Base-by-base conservation (phyloP, 2,113 vertebrate genomes). In the Dunckerocampus dactyliophorus region DNA sequence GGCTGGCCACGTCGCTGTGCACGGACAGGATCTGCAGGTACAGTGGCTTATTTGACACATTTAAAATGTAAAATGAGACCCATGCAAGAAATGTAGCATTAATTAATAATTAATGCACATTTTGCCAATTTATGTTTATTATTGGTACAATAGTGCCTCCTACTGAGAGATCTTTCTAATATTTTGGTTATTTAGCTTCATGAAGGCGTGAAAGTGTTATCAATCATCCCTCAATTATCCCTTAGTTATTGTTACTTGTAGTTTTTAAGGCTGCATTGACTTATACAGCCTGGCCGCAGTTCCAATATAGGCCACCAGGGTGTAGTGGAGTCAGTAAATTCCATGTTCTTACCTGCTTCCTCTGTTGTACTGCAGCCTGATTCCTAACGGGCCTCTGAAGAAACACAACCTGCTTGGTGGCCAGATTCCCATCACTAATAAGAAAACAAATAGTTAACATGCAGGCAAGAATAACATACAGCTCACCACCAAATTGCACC, bases 331-430 rank as follows among this genome's bases (percentile, higher is more conserved):
- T 8, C 50, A 2, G 34, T 1, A 7, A 21, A 15, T 51, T 51
- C 3, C 45, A 68, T 31, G 2, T 8, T 28, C 84, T 77, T 73
- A 91, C 91, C 85, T 89, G 81, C 60, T 70, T 88, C 72, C 69
- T 82, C 8, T 15, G 61, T 16, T 62, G 79, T 47, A 55, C 56
- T 0, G 58, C 60, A 0, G 70, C 24, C 19, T 75, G 75, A 75
- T 79, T 47, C 67, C 88, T 85, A 88, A 93, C 87, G 1, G 96
- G 94, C 74, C 96, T 92, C 89, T 99, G 96, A 59, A 99, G 92
- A 61, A 99, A 99, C 77, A 99, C 90, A 0, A 99, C 92, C 82
- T 99, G 96, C 74, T 99, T 99, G 7, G 96, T 98, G 67, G 95
- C 95, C 75, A 98, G 80, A 82, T 99, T 99, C 65, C 96, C 96